phyloP scores from a whole-genome alignment of 2,113 vertebrate genomes.

The Hippocampus zosterae region DNA sequence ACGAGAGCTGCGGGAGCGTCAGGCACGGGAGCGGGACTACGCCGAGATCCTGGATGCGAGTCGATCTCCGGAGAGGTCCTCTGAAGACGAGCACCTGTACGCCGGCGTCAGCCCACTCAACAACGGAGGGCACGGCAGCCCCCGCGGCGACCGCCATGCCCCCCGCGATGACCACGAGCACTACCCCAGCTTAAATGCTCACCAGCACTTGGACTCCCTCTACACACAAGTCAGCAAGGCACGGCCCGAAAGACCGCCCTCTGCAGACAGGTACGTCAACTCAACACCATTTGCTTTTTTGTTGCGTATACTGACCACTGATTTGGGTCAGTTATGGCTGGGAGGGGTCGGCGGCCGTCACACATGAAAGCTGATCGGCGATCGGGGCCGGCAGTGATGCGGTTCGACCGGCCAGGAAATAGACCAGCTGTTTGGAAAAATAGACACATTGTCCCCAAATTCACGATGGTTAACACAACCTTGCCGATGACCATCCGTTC shows the following conservation, averaged over 20 bases:
- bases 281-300: neutral
- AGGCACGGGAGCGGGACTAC: conserved; percentile 87
- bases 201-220: conserved; percentile 62
- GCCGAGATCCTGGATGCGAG: conserved; percentile 84
- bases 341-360: too few species aligned
- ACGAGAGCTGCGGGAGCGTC: conserved; percentile 84
- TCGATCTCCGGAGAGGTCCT: conserved; percentile 59
- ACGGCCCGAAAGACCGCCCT: conserved; percentile 75
- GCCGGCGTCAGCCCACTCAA: conserved; percentile 74
- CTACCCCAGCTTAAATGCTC: conserved; percentile 72
- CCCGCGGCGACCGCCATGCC: conserved; percentile 44
- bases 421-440: too few species aligned
- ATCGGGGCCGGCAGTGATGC: too few species aligned
- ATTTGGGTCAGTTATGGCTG: neutral
- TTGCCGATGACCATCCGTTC: too few species aligned
- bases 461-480: too few species aligned
- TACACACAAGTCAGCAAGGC: conserved; percentile 84
- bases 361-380: too few species aligned
- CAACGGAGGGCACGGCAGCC: conserved; percentile 61
- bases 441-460: too few species aligned
- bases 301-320: neutral
- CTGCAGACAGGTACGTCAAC: conserved; percentile 83
- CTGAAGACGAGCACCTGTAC: conserved; percentile 74
- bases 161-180: conserved; percentile 22
- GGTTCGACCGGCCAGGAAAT: too few species aligned